Percentiles rank a stretch among this genome's conserved stretches.
Evolutionary conservation across 2,113 vertebrate genomes (phyloP).

Genomic region (Microcebus griseorufus): DNA sequence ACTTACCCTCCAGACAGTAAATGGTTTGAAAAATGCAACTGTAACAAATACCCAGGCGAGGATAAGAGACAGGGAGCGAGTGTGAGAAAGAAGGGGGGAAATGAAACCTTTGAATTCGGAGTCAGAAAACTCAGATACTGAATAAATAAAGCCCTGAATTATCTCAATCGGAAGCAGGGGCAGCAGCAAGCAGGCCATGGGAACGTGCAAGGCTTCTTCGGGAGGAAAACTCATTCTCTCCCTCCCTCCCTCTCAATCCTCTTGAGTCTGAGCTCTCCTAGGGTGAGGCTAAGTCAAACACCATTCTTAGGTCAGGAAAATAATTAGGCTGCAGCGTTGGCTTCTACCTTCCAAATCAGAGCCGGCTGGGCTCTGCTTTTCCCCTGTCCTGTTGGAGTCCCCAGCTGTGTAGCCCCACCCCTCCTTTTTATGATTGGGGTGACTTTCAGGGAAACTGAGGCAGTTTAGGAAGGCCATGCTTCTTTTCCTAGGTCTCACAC

Average conservation of each 20-base stretch:
- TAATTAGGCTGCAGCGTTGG: conserved; percentile 87
- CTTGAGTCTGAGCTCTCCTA: conserved; percentile 78
- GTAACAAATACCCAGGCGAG: conserved; percentile 80
- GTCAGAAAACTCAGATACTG: conserved; percentile 72
- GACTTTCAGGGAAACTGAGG: background rate
- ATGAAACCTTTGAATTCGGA: conserved; percentile 68
- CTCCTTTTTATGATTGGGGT: fast-evolving
- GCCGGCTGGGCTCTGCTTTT: background rate
- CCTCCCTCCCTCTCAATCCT: conserved; percentile 37
- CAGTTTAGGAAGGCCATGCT: background rate
- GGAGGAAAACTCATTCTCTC: conserved; percentile 63
- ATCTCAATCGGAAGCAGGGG: conserved; percentile 76
- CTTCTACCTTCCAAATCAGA: conserved; percentile 84
- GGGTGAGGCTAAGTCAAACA: conserved; percentile 86
- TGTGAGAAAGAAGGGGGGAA: background rate
- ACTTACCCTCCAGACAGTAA: conserved; percentile 84
- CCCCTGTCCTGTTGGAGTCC: no score
- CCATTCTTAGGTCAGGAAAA: conserved; percentile 86
- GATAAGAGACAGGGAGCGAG: background rate
- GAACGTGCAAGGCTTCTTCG: conserved; percentile 76
- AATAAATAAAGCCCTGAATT: conserved; percentile 85
- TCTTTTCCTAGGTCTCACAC: background rate
- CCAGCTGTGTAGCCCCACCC: background rate
- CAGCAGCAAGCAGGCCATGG: conserved; percentile 78
- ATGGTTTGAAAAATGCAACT: conserved; percentile 83